Conservation (phyloP, 2,113 vertebrate genomes). For the Ranitomeya variabilis region DNA sequence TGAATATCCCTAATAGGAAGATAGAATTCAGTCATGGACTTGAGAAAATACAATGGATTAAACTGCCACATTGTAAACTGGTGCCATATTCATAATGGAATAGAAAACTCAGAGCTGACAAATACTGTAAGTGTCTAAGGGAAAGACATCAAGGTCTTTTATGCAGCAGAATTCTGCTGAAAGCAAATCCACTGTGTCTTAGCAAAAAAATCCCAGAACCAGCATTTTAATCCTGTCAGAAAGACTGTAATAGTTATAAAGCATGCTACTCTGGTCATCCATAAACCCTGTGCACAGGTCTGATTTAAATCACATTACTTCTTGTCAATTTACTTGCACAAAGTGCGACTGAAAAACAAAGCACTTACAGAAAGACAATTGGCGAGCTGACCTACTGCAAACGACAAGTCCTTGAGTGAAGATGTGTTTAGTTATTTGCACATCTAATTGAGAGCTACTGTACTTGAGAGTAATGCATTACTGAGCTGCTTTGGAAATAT, state of each 20-base stretch:
- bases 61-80: not conserved
- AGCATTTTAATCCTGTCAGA: constrained; percentile 17
- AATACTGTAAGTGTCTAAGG: not conserved
- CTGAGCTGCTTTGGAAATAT: constrained; percentile 1
- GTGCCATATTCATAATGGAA: constrained; percentile 14
- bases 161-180: not conserved
- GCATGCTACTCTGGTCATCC: constrained; percentile 34
- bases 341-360: constrained; percentile 18
- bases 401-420: constrained; percentile 24
- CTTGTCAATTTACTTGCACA: constrained; percentile 33
- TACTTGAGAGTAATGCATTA: constrained; percentile 27
- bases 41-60: constrained; percentile 2
- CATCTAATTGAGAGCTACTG: constrained; percentile 45
- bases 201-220: constrained; percentile 12
- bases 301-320: constrained; percentile 45
- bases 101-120: not conserved
- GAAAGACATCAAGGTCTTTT: constrained; percentile 6
- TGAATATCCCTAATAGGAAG: constrained; percentile 6
- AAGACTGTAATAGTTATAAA: constrained; percentile 30
- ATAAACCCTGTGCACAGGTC: constrained; percentile 20
- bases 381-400: constrained; percentile 23
- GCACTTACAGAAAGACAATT: constrained; percentile 10
- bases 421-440: constrained; percentile 30
- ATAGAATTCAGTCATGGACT: constrained; percentile 1
- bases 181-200: constrained; percentile 27